Conservation (phyloP, 2,888 invertebrate genomes). For the Rotaria socialis region DNA sequence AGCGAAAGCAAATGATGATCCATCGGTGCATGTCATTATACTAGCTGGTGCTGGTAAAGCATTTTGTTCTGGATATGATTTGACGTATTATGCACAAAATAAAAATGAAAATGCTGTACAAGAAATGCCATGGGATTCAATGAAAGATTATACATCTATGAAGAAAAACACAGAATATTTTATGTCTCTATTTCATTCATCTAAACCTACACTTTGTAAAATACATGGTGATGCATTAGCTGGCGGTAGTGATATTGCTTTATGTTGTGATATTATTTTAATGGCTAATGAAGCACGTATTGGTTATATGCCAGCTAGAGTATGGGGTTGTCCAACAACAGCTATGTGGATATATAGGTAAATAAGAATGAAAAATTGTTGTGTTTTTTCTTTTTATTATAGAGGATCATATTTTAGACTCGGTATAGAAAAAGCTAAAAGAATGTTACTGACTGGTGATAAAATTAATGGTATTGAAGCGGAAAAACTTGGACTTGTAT, state of each 20-base stretch:
- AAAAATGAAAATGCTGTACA: conserved; percentile 47
- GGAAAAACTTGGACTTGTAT: conserved; percentile 48
- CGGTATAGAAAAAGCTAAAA: conserved; percentile 49
- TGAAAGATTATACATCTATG: conserved; percentile 49
- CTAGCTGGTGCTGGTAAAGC: conserved; percentile 48
- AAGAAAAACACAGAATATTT: conserved; percentile 47
- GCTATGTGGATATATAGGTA: conserved; percentile 49
- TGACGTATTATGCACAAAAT: conserved; percentile 49
- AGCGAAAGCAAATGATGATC: conserved; percentile 49
- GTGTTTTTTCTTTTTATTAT: background rate
- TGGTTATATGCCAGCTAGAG: conserved; percentile 49
- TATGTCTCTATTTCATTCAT: conserved; percentile 49
- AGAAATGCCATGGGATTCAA: conserved; percentile 50
- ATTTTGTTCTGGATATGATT: conserved; percentile 50
- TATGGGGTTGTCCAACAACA: conserved; percentile 51
- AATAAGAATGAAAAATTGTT: background rate
- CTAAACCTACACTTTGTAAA: conserved; percentile 49
- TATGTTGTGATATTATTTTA: conserved; percentile 49
- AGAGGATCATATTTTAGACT: conserved; percentile 36
- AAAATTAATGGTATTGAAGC: conserved; percentile 48
- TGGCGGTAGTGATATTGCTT: conserved; percentile 50
- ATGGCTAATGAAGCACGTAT: conserved; percentile 49
- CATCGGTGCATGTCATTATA: conserved; percentile 48
- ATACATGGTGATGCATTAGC: conserved; percentile 49
- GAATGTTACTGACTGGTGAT: conserved; percentile 49